A percentile compares a stretch with the other conserved stretches of the same genome.
These are phyloP conservation scores for Euclidia mi DNA, from an alignment of 2,888 invertebrate species.

Conservation along the genomic window DNA sequence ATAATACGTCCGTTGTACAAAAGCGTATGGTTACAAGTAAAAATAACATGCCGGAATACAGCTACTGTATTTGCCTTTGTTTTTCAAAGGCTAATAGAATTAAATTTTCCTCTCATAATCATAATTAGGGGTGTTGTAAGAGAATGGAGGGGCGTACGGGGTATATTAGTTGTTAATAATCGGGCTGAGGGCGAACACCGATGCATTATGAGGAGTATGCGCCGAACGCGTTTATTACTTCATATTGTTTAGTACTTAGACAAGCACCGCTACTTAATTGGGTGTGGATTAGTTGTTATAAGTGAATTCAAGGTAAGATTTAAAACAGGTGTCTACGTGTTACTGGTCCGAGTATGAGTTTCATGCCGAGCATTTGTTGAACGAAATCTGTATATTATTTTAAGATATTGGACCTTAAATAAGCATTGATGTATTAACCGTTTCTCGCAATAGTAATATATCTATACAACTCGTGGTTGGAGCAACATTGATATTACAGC, in stretches of 20 bases:
- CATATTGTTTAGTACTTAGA: slow-evolving; percentile 30
- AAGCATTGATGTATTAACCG: too few species aligned
- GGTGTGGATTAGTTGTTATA: slow-evolving; percentile 37
- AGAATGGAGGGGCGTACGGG: slow-evolving; percentile 15
- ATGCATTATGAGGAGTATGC: slow-evolving; percentile 1
- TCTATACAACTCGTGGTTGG: too few species aligned
- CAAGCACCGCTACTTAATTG: slow-evolving; percentile 27
- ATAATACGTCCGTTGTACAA: too few species aligned
- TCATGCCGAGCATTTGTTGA: neutral
- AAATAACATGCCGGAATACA: too few species aligned
- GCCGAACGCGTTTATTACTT: slow-evolving; percentile 14
- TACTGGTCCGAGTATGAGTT: slow-evolving; percentile 32
- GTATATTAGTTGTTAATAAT: slow-evolving; percentile 30
- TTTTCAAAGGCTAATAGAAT: too few species aligned
- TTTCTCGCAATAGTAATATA: too few species aligned
- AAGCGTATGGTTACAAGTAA: too few species aligned
- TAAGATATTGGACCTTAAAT: too few species aligned
- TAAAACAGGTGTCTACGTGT: slow-evolving; percentile 18
- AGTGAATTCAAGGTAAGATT: slow-evolving; percentile 25
- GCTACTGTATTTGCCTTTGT: too few species aligned
- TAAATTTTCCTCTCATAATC: slow-evolving; percentile 13
- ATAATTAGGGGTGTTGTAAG: slow-evolving; percentile 30
- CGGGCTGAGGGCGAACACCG: slow-evolving; percentile 15
- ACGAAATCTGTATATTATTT: too few species aligned
- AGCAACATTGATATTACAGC: too few species aligned